These are phyloP conservation scores for Antidorcas marsupialis DNA, from an alignment of 2,113 vertebrate species.

Conservation along the genomic window DNA sequence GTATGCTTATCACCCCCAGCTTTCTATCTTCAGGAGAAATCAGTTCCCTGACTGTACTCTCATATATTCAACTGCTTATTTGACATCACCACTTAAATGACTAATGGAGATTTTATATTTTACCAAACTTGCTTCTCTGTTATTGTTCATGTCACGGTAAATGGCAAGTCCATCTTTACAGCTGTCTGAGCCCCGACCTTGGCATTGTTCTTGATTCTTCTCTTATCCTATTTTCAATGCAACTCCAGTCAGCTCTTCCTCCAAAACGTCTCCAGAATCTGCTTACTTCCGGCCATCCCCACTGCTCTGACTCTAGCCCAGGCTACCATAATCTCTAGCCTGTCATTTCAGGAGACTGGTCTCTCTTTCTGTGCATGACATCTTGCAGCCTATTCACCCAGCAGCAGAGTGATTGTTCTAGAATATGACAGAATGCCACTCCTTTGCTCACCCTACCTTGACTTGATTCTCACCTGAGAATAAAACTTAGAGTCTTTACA, in stretches of 20 bases:
- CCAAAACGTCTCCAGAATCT: neutral
- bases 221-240: neutral
- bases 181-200: neutral
- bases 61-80: neutral
- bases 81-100: neutral
- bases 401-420: neutral
- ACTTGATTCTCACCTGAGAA: neutral
- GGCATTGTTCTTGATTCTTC: neutral
- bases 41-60: neutral
- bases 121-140: neutral
- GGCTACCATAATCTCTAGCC: neutral
- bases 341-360: neutral
- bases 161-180: neutral
- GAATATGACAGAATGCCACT: neutral
- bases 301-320: neutral
- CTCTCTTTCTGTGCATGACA: neutral
- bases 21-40: neutral
- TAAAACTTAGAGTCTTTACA: neutral
- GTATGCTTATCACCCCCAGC: neutral
- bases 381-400: neutral
- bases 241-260: neutral
- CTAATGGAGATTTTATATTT: neutral
- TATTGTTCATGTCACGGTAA: neutral
- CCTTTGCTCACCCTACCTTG: neutral
- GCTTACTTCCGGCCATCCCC: neutral